phyloP scores from a whole-genome alignment of 1,140 invertebrate species.

The Drosophila burlai region DNA sequence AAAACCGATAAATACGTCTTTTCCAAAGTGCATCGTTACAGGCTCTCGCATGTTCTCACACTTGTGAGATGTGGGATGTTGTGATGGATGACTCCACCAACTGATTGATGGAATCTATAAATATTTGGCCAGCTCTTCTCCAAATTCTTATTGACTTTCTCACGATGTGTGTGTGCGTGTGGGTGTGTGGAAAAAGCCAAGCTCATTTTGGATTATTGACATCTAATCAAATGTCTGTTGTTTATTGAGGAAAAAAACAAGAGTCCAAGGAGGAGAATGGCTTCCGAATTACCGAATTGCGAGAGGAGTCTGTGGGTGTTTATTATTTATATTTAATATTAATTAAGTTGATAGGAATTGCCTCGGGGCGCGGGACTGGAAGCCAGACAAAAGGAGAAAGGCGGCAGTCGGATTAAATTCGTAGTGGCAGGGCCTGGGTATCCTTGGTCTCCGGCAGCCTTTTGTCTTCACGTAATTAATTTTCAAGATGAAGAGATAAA shows the following conservation, averaged over 20 bases:
- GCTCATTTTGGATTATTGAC: conserved; percentile 22
- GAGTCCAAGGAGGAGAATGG: not conserved
- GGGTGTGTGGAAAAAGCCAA: not conserved
- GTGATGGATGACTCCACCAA: conserved; percentile 18
- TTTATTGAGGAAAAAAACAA: conserved; percentile 19
- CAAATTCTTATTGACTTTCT: conserved; percentile 12
- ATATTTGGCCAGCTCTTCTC: conserved; percentile 16
- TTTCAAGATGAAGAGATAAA: conserved; percentile 47
- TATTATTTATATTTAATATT: conserved; percentile 11
- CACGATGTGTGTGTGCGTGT: not conserved
- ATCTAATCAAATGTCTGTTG: conserved; percentile 40
- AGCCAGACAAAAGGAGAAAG: not conserved
- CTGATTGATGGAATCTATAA: conserved; percentile 61
- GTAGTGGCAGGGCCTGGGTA: not conserved
- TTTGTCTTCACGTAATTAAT: conserved; percentile 68
- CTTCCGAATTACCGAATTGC: not conserved
- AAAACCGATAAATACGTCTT: not conserved
- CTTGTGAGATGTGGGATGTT: not conserved
- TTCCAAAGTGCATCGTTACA: conserved; percentile 1
- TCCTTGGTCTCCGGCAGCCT: not conserved
- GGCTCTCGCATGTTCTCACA: not conserved
- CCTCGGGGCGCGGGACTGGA: no score
- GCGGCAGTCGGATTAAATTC: not conserved
- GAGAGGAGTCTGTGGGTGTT: not conserved
- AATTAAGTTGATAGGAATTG: not conserved